Evolutionary conservation across 30 jellyfish, hydroid and myxozoan species (phyloP).

Genomic region (Chrysaora quinquecirrha): DNA sequence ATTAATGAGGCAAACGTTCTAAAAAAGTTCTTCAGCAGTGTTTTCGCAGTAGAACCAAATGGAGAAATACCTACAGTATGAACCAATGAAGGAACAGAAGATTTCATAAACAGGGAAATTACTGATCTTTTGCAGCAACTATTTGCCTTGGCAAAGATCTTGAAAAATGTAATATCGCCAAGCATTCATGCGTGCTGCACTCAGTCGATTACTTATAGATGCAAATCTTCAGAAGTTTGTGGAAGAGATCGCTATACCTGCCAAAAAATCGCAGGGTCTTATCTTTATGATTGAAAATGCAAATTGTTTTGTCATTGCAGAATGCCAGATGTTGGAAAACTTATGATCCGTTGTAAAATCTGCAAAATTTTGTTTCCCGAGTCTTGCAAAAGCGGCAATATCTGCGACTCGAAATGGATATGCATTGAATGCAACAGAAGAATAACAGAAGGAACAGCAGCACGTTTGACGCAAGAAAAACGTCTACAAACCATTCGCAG

Average conservation of each 20-base stretch:
- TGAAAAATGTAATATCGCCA: background rate
- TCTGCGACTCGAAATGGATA: background rate
- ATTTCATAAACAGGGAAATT: too few relatives aligned
- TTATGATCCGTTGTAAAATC: background rate
- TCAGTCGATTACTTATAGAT: background rate
- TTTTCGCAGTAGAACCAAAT: too few relatives aligned
- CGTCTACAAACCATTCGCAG: too few relatives aligned
- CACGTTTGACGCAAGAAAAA: too few relatives aligned
- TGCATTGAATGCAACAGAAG: background rate
- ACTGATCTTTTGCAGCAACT: background rate
- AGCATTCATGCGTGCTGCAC: background rate
- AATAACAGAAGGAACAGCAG: too few relatives aligned
- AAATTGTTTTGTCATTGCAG: conserved; percentile 14
- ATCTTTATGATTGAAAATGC: background rate
- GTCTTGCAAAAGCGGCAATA: background rate
- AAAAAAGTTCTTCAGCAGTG: too few relatives aligned
- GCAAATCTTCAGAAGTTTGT: background rate
- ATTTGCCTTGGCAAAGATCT: background rate
- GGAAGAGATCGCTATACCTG: background rate
- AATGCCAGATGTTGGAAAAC: conserved; percentile 23
- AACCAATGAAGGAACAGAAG: too few relatives aligned
- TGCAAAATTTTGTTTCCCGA: background rate
- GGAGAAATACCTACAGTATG: too few relatives aligned
- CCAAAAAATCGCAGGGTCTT: background rate
- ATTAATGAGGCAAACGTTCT: too few relatives aligned